Evolutionary conservation across 2,888 invertebrate genomes (phyloP), one percentile per base, ranked within the genome.

Genomic region (Eilema caniola): DNA sequence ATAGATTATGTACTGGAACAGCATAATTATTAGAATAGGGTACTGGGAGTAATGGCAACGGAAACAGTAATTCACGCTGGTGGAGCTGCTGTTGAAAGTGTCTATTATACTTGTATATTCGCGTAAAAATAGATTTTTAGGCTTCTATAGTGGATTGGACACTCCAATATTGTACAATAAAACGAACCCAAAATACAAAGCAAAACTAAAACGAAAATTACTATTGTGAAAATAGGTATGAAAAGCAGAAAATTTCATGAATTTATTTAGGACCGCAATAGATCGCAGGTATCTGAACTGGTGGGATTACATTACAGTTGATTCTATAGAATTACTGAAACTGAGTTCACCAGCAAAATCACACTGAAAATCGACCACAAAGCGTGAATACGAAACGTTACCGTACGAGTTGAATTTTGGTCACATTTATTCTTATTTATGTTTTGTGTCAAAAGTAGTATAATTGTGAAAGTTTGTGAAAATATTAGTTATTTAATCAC

Each of bases 261-360:
- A 47, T 67, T 47, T 60, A 60, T 67, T 61, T 47, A 31, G 47
- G 5, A 60, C 23, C 33, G 53, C 24, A 62, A 53, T 53, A 24
- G 16, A 61, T 62, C 23, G 33, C 61, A 62, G 53, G 24, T 62
- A 62, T 67, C 31, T 20, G n/a, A 23, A 31, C 12, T 25, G 23
- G 33, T 12, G 31, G 37, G 16, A 66, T 66, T 37, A 31, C 56
- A 62, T 20, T 31, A 24, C 62, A 31, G 60, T 47, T 61, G 53
- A 28, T 53, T 47, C 25, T 67, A 61, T 37, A 67, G 60, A 67
- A 67, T 60, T 24, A 53, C 24, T 67, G 67, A 62, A 31, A 67
- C 47, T 31, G 62, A 33, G 53, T 62, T 62, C 62, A 33, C 31
- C 20, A 24, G 33, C 7, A 11, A 33, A 24, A 33, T 56, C 53